Conservation (phyloP, 2,888 invertebrate species). For the Corbicula japonica region DNA sequence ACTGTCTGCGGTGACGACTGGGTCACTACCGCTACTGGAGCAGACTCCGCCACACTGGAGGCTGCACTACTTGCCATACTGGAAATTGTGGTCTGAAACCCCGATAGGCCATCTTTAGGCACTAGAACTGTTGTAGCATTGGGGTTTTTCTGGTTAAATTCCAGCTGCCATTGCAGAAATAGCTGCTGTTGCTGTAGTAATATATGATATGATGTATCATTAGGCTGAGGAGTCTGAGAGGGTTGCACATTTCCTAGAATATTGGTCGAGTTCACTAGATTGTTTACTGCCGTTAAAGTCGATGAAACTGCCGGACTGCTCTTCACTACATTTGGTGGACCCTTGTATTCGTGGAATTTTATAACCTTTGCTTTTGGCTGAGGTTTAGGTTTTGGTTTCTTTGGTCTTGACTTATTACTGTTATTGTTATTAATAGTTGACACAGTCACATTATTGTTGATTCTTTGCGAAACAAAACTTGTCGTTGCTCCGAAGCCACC, state of each 20-base stretch:
- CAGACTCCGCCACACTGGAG: slow-evolving; percentile 40
- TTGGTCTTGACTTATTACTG: slow-evolving; percentile 86
- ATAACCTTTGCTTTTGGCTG: slow-evolving; percentile 94
- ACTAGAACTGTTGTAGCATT: slow-evolving; percentile 66
- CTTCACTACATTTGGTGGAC: slow-evolving; percentile 93
- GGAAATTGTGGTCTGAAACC: slow-evolving; percentile 26
- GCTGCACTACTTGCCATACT: slow-evolving; percentile 22
- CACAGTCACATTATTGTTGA: slow-evolving; percentile 55
- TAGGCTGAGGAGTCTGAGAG: slow-evolving; percentile 6
- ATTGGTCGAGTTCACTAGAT: slow-evolving; percentile 19
- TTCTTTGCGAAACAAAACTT: slow-evolving; percentile 53
- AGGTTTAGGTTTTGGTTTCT: slow-evolving; percentile 93
- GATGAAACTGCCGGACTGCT: slow-evolving; percentile 66
- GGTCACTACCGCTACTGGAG: slow-evolving; percentile 65
- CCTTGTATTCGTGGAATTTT: slow-evolving; percentile 98
- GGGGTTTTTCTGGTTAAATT: slow-evolving; percentile 91
- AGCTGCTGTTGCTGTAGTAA: slow-evolving; percentile 96
- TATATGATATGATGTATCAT: slow-evolving; percentile 80
- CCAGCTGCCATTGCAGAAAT: slow-evolving; percentile 94
- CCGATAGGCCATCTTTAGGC: slow-evolving; percentile 62
- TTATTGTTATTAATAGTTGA: slow-evolving; percentile 66
- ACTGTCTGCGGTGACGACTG: slow-evolving; percentile 67
- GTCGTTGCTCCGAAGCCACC: slow-evolving; percentile 41
- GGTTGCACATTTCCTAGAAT: not conserved
- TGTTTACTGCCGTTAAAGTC: slow-evolving; percentile 35